These are phyloP conservation scores for Marcusenius ussheri DNA, from an alignment of 2,113 vertebrate species.

Conservation along the genomic window DNA sequence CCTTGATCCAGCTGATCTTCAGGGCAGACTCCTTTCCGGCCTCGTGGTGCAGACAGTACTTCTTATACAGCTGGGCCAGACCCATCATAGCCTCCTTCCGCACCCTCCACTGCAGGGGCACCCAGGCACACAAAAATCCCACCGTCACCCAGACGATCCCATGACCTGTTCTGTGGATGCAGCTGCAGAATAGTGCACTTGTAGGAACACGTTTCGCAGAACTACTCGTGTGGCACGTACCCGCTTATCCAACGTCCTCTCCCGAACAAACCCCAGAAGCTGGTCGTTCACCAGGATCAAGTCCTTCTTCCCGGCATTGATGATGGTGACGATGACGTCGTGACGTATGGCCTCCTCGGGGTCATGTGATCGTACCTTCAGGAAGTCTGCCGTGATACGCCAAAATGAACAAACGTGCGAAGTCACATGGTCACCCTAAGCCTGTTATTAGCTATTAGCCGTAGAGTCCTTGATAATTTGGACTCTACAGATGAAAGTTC, in stretches of 20 bases:
- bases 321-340: constrained; percentile 97
- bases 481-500: not conserved
- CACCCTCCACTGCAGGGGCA: constrained; percentile 80
- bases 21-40: constrained; percentile 90
- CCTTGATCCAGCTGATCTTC: constrained; percentile 99
- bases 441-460: not conserved
- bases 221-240: constrained; percentile 52
- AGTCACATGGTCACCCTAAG: not conserved
- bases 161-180: not conserved
- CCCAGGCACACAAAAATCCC: not conserved
- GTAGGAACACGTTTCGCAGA: not conserved
- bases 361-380: constrained; percentile 96
- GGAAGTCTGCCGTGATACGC: constrained; percentile 67
- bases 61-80: constrained; percentile 91
- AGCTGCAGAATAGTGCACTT: not conserved
- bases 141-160: no score
- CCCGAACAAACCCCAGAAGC: constrained; percentile 89
- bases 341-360: constrained; percentile 98
- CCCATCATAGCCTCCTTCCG: constrained; percentile 99
- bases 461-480: not conserved
- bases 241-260: constrained; percentile 94
- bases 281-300: constrained; percentile 94
- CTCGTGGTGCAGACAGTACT: constrained; percentile 95
- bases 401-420: not conserved
- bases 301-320: constrained; percentile 95